Evolutionary conservation across 1,140 invertebrate species (phyloP), one percentile per base, ranked within the genome.

Genomic region (Tetramorium alpestre): DNA sequence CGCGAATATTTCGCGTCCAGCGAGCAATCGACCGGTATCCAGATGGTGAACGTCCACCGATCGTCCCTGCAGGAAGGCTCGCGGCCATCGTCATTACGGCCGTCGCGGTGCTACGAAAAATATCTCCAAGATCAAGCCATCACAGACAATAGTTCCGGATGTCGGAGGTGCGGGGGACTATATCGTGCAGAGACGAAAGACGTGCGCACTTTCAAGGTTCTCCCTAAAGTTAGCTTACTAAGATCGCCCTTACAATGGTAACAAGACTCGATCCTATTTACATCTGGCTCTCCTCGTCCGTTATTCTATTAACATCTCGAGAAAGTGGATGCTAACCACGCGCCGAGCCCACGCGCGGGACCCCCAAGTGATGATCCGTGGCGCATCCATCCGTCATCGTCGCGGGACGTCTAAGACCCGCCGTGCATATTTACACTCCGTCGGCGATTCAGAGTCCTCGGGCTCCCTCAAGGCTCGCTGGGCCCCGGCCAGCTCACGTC

Each of bases 191-290:
- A 86, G 75, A 88, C 56, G 56, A 86, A 88, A 88, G 75, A 84
- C 86, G 87, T 86, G 77, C 77, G 80, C 86, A 88, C 89, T 90
- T 86, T 90, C 82, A 87, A 89, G 65, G 47, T 76, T 85, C 81
- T 70, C 38, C 81, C 80, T 90, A 90, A 85, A 89, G 58, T 87
- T 91, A 91, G 47, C 77, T 90, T 90, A 90, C 81, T 86, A 65
- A 91, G 87, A 84, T 92, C 86, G 90, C 80, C 58, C 89, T 91
- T 93, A 94, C 81, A 92, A 92, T 84, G 25, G 77, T 94, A 94
- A 94, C 92, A 94, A 94, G 92, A 94, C 85, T 92, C 81, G 87
- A 91, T 89, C 76, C 70, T 93, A 93, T 93, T 86, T 94, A 93
- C 93, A 93, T 84, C 70, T 90, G 84, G 86, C 47, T 86, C 67